These are phyloP conservation scores for Trimorus sp. DNA, from an alignment of 2,888 invertebrate species.

Conservation along the genomic window DNA sequence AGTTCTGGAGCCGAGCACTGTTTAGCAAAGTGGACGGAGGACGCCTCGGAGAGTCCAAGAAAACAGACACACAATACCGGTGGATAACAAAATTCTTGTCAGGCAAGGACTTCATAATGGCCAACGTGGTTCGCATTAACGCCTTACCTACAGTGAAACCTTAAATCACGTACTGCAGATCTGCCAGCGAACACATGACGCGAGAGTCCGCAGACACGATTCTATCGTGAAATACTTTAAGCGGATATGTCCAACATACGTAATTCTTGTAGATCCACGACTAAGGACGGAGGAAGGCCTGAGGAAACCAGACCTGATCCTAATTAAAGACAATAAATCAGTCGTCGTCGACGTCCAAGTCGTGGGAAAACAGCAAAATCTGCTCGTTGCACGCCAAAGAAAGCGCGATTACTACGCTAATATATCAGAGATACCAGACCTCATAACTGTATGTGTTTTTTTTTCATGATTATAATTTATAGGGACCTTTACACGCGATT, in stretches of 20 bases:
- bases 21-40: not conserved
- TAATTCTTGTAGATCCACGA: slow-evolving; percentile 68
- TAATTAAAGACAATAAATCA: not conserved
- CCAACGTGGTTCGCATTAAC: slow-evolving; percentile 72
- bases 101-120: slow-evolving; percentile 75
- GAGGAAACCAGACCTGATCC: slow-evolving; percentile 53
- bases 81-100: slow-evolving; percentile 68
- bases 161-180: slow-evolving; percentile 73
- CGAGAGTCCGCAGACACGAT: slow-evolving; percentile 73
- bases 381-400: slow-evolving; percentile 4
- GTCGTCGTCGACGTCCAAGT: slow-evolving; percentile 58
- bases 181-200: slow-evolving; percentile 75
- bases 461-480: no score
- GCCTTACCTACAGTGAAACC: slow-evolving; percentile 74
- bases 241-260: not conserved
- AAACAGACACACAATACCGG: slow-evolving; percentile 24
- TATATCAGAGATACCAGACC: not conserved
- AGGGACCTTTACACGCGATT: no score
- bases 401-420: slow-evolving; percentile 14
- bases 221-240: slow-evolving; percentile 60
- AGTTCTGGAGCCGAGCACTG: not conserved
- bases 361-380: slow-evolving; percentile 37
- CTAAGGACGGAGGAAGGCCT: slow-evolving; percentile 60
- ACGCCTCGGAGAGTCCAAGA: not conserved
- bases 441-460: no score